These are phyloP conservation scores for Ibidorhyncha struthersii DNA, from an alignment of 2,113 vertebrate genomes.

Conservation along the genomic window DNA sequence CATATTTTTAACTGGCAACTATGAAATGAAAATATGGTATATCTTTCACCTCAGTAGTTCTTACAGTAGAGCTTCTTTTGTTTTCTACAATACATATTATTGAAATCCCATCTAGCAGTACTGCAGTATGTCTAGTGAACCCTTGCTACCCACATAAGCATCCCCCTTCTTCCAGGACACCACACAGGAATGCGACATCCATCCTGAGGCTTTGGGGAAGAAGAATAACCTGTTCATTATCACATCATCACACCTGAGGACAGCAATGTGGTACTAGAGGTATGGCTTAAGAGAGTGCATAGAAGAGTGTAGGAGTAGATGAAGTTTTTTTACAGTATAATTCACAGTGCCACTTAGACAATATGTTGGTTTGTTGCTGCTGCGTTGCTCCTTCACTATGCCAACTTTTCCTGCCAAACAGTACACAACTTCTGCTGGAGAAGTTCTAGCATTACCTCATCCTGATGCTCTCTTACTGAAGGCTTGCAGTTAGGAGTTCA, in stretches of 20 bases:
- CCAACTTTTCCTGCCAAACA: neutral
- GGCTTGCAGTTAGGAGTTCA: neutral
- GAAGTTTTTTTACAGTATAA: neutral
- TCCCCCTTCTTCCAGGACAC: neutral
- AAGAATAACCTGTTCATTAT: neutral
- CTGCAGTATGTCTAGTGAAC: neutral
- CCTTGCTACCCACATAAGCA: neutral
- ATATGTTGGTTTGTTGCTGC: neutral
- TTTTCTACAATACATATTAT: slow-evolving; percentile 6
- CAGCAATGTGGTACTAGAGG: neutral
- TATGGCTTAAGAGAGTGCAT: neutral
- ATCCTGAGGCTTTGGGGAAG: neutral
- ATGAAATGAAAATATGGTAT: slow-evolving; percentile 19
- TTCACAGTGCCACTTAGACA: neutral
- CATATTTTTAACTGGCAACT: neutral
- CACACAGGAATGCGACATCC: neutral
- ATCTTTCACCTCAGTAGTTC: neutral
- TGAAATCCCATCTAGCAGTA: neutral
- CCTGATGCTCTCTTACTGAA: neutral
- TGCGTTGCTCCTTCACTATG: neutral
- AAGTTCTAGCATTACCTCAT: neutral
- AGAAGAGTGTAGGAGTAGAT: neutral
- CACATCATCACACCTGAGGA: neutral
- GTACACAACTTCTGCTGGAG: neutral
- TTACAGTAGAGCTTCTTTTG: neutral